Percentiles rank a stretch among this genome's conserved stretches.
phyloP scores from a whole-genome alignment of 2,113 vertebrate species.

The Erythrocebus patas region DNA sequence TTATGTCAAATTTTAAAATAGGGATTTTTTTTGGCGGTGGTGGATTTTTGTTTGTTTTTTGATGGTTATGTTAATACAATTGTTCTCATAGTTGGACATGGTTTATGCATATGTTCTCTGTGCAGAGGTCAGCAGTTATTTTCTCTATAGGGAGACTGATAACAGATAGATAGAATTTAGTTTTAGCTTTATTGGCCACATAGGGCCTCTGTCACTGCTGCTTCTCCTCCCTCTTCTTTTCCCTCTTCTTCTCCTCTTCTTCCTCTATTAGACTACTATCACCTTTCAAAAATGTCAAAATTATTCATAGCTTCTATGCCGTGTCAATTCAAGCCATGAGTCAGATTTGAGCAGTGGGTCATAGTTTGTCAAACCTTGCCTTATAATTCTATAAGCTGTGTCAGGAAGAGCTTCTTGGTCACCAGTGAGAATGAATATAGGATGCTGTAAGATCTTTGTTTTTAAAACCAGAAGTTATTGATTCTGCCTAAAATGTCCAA shows the following conservation, averaged over 20 bases:
- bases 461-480: not conserved
- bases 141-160: not conserved
- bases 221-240: not conserved
- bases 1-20: not conserved
- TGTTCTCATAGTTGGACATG: not conserved
- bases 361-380: not conserved
- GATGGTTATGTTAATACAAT: not conserved
- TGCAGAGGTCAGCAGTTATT: not conserved
- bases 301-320: not conserved
- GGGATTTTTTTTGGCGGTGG: not conserved
- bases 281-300: not conserved
- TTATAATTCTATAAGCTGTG: not conserved
- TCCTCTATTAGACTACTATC: not conserved
- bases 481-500: not conserved
- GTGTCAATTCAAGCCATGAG: not conserved
- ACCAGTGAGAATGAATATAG: not conserved
- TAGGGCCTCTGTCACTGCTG: not conserved
- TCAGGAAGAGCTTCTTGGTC: not conserved
- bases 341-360: not conserved
- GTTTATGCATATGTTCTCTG: not conserved
- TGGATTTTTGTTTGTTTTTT: not conserved
- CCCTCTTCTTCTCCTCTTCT: too few species aligned
- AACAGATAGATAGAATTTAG: not conserved
- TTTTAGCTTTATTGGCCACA: not conserved
- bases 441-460: not conserved